Conservation (phyloP, 2,113 vertebrate genomes). For the Cavia porcellus region DNA sequence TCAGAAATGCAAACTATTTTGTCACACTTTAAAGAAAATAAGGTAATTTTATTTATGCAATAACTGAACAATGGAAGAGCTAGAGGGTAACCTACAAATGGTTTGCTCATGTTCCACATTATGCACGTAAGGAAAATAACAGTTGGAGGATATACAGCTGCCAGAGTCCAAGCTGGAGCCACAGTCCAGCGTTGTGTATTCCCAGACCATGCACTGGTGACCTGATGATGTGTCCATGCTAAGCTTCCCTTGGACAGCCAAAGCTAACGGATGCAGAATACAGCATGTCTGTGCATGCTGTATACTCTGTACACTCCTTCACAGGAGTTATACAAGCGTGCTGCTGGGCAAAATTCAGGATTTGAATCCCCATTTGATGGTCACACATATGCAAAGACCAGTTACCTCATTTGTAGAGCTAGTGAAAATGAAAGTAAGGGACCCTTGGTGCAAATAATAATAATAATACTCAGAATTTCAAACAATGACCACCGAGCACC, state of each 20-base stretch:
- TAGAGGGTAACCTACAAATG: background rate
- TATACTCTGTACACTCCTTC: background rate
- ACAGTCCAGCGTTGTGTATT: rapidly evolving
- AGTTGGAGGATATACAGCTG: too few relatives aligned
- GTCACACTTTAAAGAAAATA: background rate
- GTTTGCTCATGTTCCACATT: background rate
- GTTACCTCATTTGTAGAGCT: too few relatives aligned
- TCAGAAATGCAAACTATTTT: background rate
- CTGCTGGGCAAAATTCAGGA: background rate
- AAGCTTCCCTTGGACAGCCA: background rate
- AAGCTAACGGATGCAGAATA: background rate
- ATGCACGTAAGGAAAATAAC: background rate
- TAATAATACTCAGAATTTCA: background rate
- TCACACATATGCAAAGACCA: too few relatives aligned
- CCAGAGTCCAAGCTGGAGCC: background rate
- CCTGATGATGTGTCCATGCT: background rate
- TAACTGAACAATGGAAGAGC: background rate
- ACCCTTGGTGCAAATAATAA: background rate
- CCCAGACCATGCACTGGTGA: background rate
- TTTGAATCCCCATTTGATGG: background rate
- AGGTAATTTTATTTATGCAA: background rate
- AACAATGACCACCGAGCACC: background rate
- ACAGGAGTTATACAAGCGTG: background rate
- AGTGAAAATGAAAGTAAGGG: background rate
- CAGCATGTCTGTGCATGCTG: background rate